These are phyloP conservation scores for Ivindomyrus marchei DNA, from an alignment of 2,113 vertebrate species.

Conservation along the genomic window DNA sequence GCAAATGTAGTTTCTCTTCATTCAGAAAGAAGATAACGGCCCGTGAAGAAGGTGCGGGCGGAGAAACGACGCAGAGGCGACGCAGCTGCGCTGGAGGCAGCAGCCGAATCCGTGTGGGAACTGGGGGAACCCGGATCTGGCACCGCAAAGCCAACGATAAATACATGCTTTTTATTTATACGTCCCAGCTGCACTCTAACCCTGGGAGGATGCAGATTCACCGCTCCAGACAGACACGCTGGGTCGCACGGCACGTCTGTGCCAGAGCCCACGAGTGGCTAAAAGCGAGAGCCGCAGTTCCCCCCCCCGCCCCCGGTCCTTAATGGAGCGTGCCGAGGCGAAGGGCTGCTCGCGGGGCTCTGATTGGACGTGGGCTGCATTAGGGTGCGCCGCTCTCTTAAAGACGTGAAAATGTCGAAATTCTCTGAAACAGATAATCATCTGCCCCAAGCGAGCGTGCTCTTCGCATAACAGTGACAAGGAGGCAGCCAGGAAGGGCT, in stretches of 20 bases:
- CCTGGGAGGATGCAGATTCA: background rate
- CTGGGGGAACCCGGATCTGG: background rate
- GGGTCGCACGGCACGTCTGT: background rate
- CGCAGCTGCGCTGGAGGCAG: background rate
- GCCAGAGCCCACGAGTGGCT: background rate
- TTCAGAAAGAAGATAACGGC: background rate
- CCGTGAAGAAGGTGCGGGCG: background rate
- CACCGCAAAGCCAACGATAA: background rate
- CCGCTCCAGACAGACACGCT: background rate
- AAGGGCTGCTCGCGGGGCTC: background rate
- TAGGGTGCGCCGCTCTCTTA: background rate
- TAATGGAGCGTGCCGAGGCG: background rate
- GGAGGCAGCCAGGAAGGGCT: background rate
- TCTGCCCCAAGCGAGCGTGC: slow-evolving; percentile 16
- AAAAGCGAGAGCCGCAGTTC: background rate
- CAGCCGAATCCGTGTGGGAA: background rate
- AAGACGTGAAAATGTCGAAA: background rate
- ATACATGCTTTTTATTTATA: background rate
- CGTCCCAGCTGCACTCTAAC: background rate
- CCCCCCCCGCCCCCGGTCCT: background rate
- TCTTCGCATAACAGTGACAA: background rate
- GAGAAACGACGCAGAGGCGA: background rate
- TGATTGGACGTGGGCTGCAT: background rate
- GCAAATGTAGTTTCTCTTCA: background rate
- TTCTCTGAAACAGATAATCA: slow-evolving; percentile 19